Conservation (phyloP, 1,140 invertebrate genomes). For the Bombus confusus region DNA sequence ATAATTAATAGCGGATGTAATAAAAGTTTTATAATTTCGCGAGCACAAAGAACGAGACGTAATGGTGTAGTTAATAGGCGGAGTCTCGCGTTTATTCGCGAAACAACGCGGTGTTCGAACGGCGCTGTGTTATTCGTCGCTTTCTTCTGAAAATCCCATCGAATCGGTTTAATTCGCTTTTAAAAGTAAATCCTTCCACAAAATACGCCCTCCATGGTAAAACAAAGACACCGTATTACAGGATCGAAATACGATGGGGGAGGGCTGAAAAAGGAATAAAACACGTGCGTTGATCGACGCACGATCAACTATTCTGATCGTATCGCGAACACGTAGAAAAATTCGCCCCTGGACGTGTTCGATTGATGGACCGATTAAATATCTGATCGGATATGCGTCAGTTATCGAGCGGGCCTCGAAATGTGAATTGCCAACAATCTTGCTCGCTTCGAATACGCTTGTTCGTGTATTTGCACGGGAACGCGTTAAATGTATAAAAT, state of each 20-base stretch:
- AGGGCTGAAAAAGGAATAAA: neutral
- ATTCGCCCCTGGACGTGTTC: conserved; percentile 8
- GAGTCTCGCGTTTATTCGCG: neutral
- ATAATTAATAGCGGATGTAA: neutral
- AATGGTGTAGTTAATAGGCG: neutral
- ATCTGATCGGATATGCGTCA: conserved; percentile 34
- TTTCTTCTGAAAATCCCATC: neutral
- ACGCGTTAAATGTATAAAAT: neutral
- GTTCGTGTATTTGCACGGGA: neutral
- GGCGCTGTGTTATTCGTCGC: neutral
- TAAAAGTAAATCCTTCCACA: neutral
- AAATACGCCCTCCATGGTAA: neutral
- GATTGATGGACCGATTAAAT: conserved; percentile 25
- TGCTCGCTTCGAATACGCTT: neutral
- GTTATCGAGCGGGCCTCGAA: neutral
- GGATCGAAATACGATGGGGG: neutral
- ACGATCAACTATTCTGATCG: conserved; percentile 10
- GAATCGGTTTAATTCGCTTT: conserved; percentile 15
- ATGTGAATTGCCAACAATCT: conserved; percentile 9
- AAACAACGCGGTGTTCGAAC: neutral
- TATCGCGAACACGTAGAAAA: conserved; percentile 7
- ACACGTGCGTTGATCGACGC: neutral
- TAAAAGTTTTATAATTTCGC: neutral
- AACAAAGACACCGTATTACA: conserved; percentile 13
- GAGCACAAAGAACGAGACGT: neutral